phyloP scores from a whole-genome alignment of 2,888 invertebrate genomes.

The Deilephila porcellus region DNA sequence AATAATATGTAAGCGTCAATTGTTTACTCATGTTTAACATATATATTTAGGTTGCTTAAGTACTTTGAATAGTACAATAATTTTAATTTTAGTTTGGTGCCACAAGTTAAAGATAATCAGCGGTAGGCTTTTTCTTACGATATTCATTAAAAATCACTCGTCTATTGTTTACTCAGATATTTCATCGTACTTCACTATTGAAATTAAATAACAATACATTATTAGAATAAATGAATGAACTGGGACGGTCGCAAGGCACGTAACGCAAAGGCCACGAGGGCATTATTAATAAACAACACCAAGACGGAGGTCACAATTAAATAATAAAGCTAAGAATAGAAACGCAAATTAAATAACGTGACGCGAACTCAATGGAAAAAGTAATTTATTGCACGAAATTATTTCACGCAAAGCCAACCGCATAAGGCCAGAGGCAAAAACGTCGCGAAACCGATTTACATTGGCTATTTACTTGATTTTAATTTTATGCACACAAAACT shows the following conservation, averaged over 20 bases:
- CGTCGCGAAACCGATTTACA: constrained; percentile 11
- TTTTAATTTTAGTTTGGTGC: no score
- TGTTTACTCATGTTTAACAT: no score
- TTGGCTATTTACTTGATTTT: constrained; percentile 25
- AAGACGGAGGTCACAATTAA: not conserved
- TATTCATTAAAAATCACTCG: no score
- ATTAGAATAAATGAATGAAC: not conserved
- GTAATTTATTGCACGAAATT: constrained; percentile 3
- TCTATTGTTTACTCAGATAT: no score
- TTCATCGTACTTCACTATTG: no score
- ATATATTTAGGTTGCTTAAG: no score
- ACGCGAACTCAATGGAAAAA: not conserved
- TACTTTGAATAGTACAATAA: no score
- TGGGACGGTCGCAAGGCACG: not conserved
- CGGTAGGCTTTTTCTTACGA: no score
- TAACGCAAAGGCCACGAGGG: not conserved
- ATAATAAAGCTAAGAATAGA: constrained; percentile 6
- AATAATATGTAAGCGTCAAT: no score
- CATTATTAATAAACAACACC: not conserved
- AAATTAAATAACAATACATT: not conserved
- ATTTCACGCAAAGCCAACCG: not conserved
- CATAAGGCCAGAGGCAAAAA: constrained; percentile 32
- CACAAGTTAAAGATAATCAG: no score
- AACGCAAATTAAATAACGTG: not conserved
- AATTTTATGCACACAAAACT: constrained; percentile 32